Base-by-base conservation (phyloP, 2,888 invertebrate species). In the Griposia aprilina region DNA sequence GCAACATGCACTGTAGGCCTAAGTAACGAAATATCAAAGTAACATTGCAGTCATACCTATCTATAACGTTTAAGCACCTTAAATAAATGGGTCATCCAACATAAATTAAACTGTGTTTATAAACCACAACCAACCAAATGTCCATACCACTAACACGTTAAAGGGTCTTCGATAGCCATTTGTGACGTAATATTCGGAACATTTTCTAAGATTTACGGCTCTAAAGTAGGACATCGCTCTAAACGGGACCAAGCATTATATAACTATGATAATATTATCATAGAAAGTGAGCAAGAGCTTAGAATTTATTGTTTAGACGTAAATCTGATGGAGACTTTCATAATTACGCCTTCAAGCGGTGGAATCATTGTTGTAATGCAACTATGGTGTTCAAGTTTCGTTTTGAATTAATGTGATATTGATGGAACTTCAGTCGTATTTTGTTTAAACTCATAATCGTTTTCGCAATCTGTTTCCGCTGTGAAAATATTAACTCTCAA, bases 261-360 rank as follows among this genome's bases (percentile, higher is more conserved):
- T 82, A 89, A 89, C 59, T 57, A 0, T 66, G 80, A 84, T 36
- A 2, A 2, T 86, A 87, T 65, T 80, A 87, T 87, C 73, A 80
- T 82, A 87, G 89, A 89, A 89, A 89, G 89, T 73, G 80, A 17
- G 68, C 66, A 81, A 69, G 36, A 74, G 77, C 67, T n/a, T 57
- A 66, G 63, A 80, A 88, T 88, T 82, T 87, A 89, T 85, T 88
- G 82, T 84, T 84, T 57, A 80, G 81, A 81, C 72, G 67, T 81
- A 78, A 82, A 86, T 80, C 67, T 75, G 76, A 88, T 86, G 74
- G 80, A 82, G 70, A 74, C 79, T 82, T 81, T 86, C 80, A 78
- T 88, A 81, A 86, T 82, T 87, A 78, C 78, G 63, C 57, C 84
- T 74, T 45, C 57, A 69, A 78, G 80, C 88, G 69, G 68, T 74